Evolutionary conservation across 1,140 invertebrate species (phyloP), one percentile per base, ranked within the genome.

Genomic region (Magallana gigas): DNA sequence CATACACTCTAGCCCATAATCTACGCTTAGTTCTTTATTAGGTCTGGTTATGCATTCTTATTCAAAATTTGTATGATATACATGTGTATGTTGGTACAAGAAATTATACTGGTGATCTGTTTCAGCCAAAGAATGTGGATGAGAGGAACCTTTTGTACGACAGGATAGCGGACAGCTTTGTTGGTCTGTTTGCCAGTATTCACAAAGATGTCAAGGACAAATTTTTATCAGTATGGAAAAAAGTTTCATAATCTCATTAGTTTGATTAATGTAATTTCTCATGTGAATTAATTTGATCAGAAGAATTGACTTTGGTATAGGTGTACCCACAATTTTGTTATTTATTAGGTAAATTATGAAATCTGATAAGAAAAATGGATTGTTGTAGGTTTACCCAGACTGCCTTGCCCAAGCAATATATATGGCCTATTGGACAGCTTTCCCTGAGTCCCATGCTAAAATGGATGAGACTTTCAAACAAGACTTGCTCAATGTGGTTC

Each of bases 161-260:
- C 85, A 89, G 94, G 85, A 93, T 94, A 60, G 93, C 94, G 56
- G 94, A 94, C 90, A 94, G 94, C 90, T 94, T 93, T 91, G 92
- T 92, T 59, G 94, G 93, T 48, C 88, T 94, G 16, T 94, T 94
- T 88, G 92, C 90, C 71, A 94, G 93, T 89, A 94, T 94, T 18
- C 92, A 94, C 86, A 90, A 90, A 88, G 94, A 94, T 88, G 93
- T 94, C 82, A 94, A 94, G 83, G 94, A 94, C 90, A 94, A 94
- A 85, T 92, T 94, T 84, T 87, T 94, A 18, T 89, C 91, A 23
- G 94, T 94, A 92, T 90, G 91, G 64, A 84, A 48, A 59, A 23
- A 23, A 23, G 23, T 23, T 23, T 23, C 23, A 23, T 23, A 23
- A 23, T 23, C 23, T 23, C 23, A 23, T 23, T 23, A 23, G 23